Conservation (phyloP, 1,140 invertebrate genomes). For the honey bee (Apis mellifera) region DNA sequence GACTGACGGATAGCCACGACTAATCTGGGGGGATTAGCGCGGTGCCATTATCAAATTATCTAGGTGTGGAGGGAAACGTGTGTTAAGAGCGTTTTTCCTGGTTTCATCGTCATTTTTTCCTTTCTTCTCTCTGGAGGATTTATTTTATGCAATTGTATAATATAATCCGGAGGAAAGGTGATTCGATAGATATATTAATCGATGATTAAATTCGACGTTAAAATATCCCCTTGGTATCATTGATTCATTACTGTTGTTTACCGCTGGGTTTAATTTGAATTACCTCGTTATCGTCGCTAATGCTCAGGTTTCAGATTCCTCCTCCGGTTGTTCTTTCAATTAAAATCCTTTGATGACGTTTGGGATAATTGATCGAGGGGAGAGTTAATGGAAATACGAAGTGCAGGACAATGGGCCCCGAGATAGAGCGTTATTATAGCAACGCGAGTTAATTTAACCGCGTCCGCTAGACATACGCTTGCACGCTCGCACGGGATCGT, state of each 20-base stretch:
- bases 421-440: neutral
- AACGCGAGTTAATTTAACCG: neutral
- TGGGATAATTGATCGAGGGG: neutral
- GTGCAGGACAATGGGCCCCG: neutral
- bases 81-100: neutral
- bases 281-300: no score
- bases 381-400: neutral
- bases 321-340: no score
- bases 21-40: constrained; percentile 45
- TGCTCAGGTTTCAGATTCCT: neutral
- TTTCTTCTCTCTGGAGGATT: no score
- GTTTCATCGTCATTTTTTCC: neutral
- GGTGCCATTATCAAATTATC: constrained; percentile 56
- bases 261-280: no score
- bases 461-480: neutral
- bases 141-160: neutral
- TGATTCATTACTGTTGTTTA: no score
- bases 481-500: no score
- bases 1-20: constrained; percentile 52
- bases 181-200: no score
- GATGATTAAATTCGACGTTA: no score
- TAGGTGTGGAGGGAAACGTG: constrained; percentile 34
- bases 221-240: no score
- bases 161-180: neutral
- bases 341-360: no score